phyloP scores from a whole-genome alignment of 2,888 invertebrate species.

The Fabriciana adippe region DNA sequence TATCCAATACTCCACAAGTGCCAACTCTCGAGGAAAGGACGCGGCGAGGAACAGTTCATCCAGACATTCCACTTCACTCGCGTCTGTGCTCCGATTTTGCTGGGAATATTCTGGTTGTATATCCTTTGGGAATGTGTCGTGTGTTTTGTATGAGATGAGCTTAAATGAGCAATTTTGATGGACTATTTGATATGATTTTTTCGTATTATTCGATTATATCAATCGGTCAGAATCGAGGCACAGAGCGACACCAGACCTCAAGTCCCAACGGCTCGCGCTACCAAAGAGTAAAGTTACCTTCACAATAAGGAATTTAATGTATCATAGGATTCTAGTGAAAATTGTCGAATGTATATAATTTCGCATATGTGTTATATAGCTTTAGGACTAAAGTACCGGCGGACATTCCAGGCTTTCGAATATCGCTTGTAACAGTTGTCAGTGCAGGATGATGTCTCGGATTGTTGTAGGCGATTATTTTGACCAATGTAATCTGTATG shows the following conservation, averaged over 20 bases:
- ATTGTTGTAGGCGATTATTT: constrained; percentile 70
- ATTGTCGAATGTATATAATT: constrained; percentile 70
- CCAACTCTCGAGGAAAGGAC: constrained; percentile 60
- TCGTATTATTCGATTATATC: not conserved
- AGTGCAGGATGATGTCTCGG: constrained; percentile 5
- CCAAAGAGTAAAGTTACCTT: constrained; percentile 82
- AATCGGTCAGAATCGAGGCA: not conserved
- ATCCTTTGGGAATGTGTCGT: not conserved
- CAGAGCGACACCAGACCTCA: constrained; percentile 5
- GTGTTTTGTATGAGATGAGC: not conserved
- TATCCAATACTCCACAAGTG: constrained; percentile 68
- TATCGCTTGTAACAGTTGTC: constrained; percentile 12
- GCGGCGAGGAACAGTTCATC: constrained; percentile 47
- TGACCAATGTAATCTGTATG: constrained; percentile 81
- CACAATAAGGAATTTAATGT: constrained; percentile 72
- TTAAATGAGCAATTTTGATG: not conserved
- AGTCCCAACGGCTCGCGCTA: constrained; percentile 64
- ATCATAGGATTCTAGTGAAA: constrained; percentile 69
- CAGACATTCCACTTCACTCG: constrained; percentile 57
- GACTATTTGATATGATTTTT: not conserved
- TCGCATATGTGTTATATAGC: constrained; percentile 55
- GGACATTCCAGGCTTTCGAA: constrained; percentile 71
- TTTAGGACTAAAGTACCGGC: constrained; percentile 38
- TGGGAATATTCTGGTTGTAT: not conserved
- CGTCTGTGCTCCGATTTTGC: constrained; percentile 1